Conservation (phyloP, 1,140 invertebrate genomes). For the Samia ricini region DNA sequence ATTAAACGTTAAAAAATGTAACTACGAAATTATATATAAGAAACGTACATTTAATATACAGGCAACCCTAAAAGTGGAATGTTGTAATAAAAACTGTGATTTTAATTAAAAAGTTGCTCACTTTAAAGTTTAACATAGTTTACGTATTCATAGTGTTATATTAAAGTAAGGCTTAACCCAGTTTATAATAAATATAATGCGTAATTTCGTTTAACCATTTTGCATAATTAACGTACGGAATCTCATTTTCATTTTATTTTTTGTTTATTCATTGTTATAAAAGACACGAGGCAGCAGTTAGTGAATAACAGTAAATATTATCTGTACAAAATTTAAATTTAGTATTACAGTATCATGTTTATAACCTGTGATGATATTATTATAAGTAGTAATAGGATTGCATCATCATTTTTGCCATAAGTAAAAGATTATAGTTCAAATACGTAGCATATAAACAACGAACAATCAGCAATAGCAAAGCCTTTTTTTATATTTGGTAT, state of each 20-base stretch:
- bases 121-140: conserved; percentile 65
- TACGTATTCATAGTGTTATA: conserved; percentile 11
- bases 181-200: background rate
- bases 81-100: conserved; percentile 51
- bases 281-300: background rate
- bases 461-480: background rate
- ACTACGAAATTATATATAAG: background rate
- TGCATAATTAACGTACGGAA: background rate
- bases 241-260: background rate
- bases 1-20: background rate
- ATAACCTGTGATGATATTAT: conserved; percentile 45
- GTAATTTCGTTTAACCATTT: background rate
- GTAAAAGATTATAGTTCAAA: conserved; percentile 15
- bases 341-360: conserved; percentile 18
- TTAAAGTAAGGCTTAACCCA: background rate
- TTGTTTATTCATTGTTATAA: conserved; percentile 1
- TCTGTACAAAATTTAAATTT: conserved; percentile 13
- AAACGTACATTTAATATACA: background rate
- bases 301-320: conserved; percentile 1
- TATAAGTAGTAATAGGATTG: conserved; percentile 32
- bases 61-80: background rate
- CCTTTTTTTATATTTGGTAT: conserved; percentile 1
- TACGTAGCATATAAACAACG: conserved; percentile 4
- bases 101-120: conserved; percentile 64
- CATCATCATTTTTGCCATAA: conserved; percentile 30